Percentiles rank a stretch among this genome's conserved stretches.
Evolutionary conservation across 2,113 vertebrate genomes (phyloP).

Genomic region (Sebastes schlegelii): DNA sequence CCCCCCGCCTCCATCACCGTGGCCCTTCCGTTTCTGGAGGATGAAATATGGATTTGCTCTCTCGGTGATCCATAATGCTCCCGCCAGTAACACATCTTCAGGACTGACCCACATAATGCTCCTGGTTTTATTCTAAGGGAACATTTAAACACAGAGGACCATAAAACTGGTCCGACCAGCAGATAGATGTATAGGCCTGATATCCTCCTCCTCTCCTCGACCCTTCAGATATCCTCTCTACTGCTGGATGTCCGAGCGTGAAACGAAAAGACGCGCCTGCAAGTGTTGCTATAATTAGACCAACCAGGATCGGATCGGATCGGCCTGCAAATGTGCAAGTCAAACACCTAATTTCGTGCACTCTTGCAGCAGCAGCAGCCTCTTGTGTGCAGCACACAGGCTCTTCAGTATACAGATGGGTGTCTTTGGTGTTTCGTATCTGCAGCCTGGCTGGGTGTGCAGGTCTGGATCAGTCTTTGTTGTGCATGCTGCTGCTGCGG

Average conservation of each 20-base stretch:
- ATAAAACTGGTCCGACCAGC: conserved; percentile 18
- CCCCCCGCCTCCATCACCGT: conserved; percentile 91
- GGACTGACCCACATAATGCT: conserved; percentile 94
- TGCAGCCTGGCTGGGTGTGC: conserved; percentile 20
- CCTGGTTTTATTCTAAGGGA: conserved; percentile 47
- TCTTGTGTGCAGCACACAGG: not conserved
- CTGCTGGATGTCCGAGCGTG: conserved; percentile 4
- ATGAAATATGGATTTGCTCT: conserved; percentile 97
- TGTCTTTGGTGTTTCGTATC: not conserved
- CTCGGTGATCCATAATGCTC: conserved; percentile 96
- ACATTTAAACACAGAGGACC: conserved; percentile 71
- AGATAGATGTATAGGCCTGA: conserved; percentile 15
- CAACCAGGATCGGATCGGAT: not conserved
- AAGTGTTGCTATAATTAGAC: conserved; percentile 59
- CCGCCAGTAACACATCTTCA: conserved; percentile 96
- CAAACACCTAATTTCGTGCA: conserved; percentile 13
- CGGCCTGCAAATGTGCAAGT: conserved; percentile 33
- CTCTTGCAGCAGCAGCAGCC: not conserved
- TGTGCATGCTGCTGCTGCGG: conserved; percentile 42
- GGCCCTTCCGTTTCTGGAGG: conserved; percentile 95
- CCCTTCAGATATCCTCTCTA: not conserved
- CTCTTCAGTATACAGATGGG: not conserved
- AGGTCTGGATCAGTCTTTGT: conserved; percentile 69
- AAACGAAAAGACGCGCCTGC: conserved; percentile 5
- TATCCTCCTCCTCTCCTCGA: not conserved